Conservation (phyloP, 2,888 invertebrate genomes). For the Zygogramma bicolorata region DNA sequence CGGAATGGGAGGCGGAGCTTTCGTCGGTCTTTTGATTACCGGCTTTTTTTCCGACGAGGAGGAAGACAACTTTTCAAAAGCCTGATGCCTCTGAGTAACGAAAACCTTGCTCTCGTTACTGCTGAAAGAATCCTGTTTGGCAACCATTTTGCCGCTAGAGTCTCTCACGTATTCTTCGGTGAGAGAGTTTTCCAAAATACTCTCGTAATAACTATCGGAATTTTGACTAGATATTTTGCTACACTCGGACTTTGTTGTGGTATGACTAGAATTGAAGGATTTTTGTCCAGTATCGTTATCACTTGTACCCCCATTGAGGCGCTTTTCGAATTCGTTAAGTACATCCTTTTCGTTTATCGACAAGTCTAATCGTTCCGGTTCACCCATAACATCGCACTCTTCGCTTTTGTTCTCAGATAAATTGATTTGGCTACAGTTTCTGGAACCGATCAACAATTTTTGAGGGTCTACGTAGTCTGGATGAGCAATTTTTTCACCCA, state of each 20-base stretch:
- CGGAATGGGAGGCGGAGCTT: conserved; percentile 76
- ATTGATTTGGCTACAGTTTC: conserved; percentile 51
- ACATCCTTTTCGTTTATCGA: conserved; percentile 64
- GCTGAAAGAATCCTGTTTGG: conserved; percentile 58
- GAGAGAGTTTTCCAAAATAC: conserved; percentile 61
- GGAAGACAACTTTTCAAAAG: conserved; percentile 11
- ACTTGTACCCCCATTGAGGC: conserved; percentile 51
- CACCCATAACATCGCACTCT: conserved; percentile 49
- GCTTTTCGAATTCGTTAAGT: conserved; percentile 61
- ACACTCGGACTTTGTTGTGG: conserved; percentile 30
- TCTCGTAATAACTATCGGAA: conserved; percentile 64
- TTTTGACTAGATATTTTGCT: conserved; percentile 60
- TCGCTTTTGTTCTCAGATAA: conserved; percentile 41
- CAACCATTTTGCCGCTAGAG: conserved; percentile 55
- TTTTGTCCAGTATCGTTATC: conserved; percentile 35
- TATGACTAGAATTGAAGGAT: conserved; percentile 57
- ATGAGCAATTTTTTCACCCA: conserved; percentile 90
- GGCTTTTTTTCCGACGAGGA: conserved; percentile 21
- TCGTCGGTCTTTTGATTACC: conserved; percentile 62
- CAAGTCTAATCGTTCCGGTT: conserved; percentile 59
- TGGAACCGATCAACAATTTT: conserved; percentile 68
- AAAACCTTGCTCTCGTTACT: conserved; percentile 41
- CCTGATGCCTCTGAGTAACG: conserved; percentile 30
- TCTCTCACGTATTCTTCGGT: conserved; percentile 60
- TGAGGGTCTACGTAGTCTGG: conserved; percentile 89